Base-by-base conservation (phyloP, 2,888 invertebrate species). In the Diachrysia chrysitis region DNA sequence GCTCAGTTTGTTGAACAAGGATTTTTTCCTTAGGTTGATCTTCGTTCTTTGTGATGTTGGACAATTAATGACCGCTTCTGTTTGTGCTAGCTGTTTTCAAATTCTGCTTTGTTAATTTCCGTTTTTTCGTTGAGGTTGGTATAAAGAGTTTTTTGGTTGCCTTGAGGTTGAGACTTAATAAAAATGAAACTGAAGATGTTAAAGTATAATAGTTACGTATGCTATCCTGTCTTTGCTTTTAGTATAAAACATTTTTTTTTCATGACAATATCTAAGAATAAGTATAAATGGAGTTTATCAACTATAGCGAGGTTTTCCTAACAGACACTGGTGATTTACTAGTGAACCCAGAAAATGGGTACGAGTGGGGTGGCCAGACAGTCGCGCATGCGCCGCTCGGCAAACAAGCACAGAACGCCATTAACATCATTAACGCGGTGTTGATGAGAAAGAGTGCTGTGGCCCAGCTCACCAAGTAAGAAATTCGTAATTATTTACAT, bases 391-490 rank as follows among this genome's bases (percentile, higher is more conserved):
- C 85, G 0, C 87, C 87, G 0, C 71, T 85, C 9, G 91, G 93
- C 21, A 91, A 89, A 68, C 88, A 89, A 25, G 85, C 94, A 29
- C 95, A 95, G 78, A 97, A 97, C 82, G 96, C 97, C 51, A 97
- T 97, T 88, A 97, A 97, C 87, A 96, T 97, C 68, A 96, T 97
- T 84, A 97, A 97, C 84, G 97, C 96, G 75, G 97, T 96, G 23
- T 90, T 96, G n/a, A 95, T 96, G 91, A 91, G 96, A 79, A 96
- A 96, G 86, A 96, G 96, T 71, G 96, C 96, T 14, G 90, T 96
- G 4, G 96, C 96, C 0, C 96, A 96, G 76, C 92, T 96, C 6
- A 96, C 96, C 46, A 96, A 96, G 96, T 96, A 91, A 85, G 89
- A n/a, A 42, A 84, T 29, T n/a, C 19, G 0, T n/a, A 32, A 5